phyloP scores from a whole-genome alignment of 30 jellyfish, hydroid and myxozoan genomes.

The Euphysa ruthae region DNA sequence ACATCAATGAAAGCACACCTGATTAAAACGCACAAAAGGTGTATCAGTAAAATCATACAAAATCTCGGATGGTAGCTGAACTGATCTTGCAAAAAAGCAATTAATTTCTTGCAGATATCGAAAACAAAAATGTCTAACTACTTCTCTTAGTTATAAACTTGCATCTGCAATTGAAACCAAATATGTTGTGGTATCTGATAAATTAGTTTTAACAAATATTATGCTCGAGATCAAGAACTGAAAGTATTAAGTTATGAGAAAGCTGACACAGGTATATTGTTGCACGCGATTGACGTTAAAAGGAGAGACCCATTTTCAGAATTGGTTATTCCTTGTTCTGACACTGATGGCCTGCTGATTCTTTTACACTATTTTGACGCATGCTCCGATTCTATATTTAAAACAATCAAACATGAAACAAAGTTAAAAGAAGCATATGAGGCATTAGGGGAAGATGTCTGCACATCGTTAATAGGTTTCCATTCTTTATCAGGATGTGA shows the following conservation, averaged over 20 bases:
- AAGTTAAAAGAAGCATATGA: not conserved
- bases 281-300: conserved; percentile 29
- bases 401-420: not conserved
- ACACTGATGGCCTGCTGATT: conserved; percentile 31
- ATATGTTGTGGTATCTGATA: conserved; percentile 1
- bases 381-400: not conserved
- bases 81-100: not conserved
- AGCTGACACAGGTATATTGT: conserved; percentile 27
- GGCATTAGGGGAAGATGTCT: not conserved
- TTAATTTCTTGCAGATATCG: conserved; percentile 18
- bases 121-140: conserved; percentile 28
- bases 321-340: conserved; percentile 10
- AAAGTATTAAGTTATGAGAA: conserved; percentile 6
- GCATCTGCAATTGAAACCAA: not conserved
- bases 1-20: too few species aligned
- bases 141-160: not conserved
- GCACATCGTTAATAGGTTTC: conserved; percentile 4
- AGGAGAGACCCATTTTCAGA: conserved; percentile 30
- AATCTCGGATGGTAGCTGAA: not conserved
- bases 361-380: not conserved
- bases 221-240: conserved; percentile 4
- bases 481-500: conserved; percentile 4
- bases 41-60: conserved; percentile 3
- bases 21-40: too few species aligned
- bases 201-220: not conserved